Base-by-base conservation (phyloP, 1,140 invertebrate species). In the Ceratitis capitata region DNA sequence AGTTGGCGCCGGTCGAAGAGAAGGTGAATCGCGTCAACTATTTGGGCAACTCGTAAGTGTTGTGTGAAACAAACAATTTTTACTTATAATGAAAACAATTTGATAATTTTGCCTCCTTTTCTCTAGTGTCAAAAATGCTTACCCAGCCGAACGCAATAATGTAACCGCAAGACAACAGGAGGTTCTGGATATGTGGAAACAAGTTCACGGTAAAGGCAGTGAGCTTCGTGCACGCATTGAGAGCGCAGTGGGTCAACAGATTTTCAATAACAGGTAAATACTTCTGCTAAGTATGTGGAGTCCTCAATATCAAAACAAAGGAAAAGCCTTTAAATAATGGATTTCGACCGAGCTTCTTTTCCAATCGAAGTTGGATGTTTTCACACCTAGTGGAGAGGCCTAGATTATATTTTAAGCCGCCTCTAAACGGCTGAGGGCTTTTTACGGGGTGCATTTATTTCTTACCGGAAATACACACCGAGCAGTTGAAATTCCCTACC, bases 191-290 rank as follows among this genome's bases (percentile, higher is more conserved):
- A 93, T 98, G 87, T 99, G 98, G 98, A 94, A 96, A 85, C 94
- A 97, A 89, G 96, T 99, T 47, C 94, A 96, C 91, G 95, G 94
- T 4, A 97, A 98, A 89, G 97, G 98, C 1, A 93, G 94, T 14
- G 96, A 98, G 82, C 93, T 97, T 29, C 93, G 97, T 86, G 94
- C 94, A 0, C 92, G 97, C 84, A 93, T 99, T 12, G 97, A 99
- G 92, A 97, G 97, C 90, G 97, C 98, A 16, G 97, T 99, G 12
- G 98, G 98, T 0, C 95, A 97, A 88, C 97, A 99, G 92, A 97
- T 99, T 87, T 99, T 99, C 91, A 96, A 96, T 88, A 97, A 97
- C 85, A 90, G 84, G 84, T 85, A 47, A 26, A 32, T 64, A n/a
- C n/a, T n/a, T n/a, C n/a, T n/a, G n/a, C n/a, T n/a, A 83, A 23